Conservation (phyloP, 2,113 vertebrate species). For the Engystomops pustulosus region DNA sequence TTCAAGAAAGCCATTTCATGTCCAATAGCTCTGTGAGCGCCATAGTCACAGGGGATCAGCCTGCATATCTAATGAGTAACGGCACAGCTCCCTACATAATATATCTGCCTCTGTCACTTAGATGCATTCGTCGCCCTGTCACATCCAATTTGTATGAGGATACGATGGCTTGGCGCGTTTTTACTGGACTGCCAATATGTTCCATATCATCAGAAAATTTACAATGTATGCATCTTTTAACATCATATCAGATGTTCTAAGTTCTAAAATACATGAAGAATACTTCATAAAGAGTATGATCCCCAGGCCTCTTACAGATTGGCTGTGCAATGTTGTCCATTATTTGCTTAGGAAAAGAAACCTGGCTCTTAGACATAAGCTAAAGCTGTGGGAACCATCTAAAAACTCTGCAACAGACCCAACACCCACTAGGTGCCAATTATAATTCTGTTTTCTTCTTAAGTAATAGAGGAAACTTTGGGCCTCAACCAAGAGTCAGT, state of each 20-base stretch:
- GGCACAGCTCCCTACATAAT: slow-evolving; percentile 31
- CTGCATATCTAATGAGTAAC: slow-evolving; percentile 46
- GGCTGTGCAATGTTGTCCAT: too few relatives aligned
- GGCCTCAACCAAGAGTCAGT: too few relatives aligned
- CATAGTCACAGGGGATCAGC: slow-evolving; percentile 33
- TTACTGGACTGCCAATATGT: background rate
- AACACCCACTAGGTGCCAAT: too few relatives aligned
- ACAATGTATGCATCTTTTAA: background rate
- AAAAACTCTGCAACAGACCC: too few relatives aligned
- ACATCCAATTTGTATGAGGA: slow-evolving; percentile 11
- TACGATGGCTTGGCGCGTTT: background rate
- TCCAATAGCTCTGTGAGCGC: slow-evolving; percentile 64
- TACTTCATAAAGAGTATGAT: too few relatives aligned
- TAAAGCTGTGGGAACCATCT: too few relatives aligned
- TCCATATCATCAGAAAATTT: background rate
- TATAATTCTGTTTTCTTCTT: too few relatives aligned
- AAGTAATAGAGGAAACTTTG: too few relatives aligned
- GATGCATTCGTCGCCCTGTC: slow-evolving; percentile 21
- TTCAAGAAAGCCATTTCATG: slow-evolving; percentile 65
- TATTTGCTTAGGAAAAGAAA: too few relatives aligned
- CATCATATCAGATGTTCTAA: background rate
- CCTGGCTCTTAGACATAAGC: too few relatives aligned
- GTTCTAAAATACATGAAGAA: background rate
- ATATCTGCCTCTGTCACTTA: slow-evolving; percentile 46
- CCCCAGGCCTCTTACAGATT: too few relatives aligned